Evolutionary conservation across 1,140 invertebrate species (phyloP), one percentile per base, ranked within the genome.

Genomic region (Cecropterus lyciades): DNA sequence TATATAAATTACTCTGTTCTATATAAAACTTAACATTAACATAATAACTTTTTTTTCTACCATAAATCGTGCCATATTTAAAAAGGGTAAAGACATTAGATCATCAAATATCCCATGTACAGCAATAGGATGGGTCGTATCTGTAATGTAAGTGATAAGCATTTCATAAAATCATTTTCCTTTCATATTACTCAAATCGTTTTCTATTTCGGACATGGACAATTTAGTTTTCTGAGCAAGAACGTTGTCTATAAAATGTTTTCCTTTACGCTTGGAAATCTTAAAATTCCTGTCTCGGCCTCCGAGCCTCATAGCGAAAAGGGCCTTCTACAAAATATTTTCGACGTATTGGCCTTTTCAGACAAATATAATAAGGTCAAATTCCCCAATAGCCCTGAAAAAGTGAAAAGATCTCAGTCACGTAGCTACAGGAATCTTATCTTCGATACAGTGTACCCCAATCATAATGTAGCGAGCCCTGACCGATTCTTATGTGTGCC

Each of bases 341-440:
- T 60, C 65, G 11, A 57, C 64, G 64, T 33, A 51, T 67, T 67
- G 48, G 59, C 49, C 57, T 48, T 62, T 51, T 62, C 45, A 46
- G 49, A 60, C 57, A 51, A 60, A 67, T 48, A 52, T 62, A 67
- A 62, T 59, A 55, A 67, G 56, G 55, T 67, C 56, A 45, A 67
- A 67, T 67, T 67, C 59, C 51, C 49, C 65, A n/a, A 67, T 67
- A 67, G 56, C 30, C 52, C 27, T 27, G 57, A 62, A 52, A 67
- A 67, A 67, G 51, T 45, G 65, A 62, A 67, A 59, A 55, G 51
- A 30, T 33, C 30, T 33, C 9, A 24, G 17, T 63, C 51, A 63
- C 66, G 66, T 63, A 68, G 27, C 66, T 62, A 24, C 17, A 37
- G 27, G 49, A 67, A 37, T 37, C 30, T 57, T 51, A 45, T 17